Conservation (phyloP, 2,888 invertebrate species). For the Platycnemis pennipes region DNA sequence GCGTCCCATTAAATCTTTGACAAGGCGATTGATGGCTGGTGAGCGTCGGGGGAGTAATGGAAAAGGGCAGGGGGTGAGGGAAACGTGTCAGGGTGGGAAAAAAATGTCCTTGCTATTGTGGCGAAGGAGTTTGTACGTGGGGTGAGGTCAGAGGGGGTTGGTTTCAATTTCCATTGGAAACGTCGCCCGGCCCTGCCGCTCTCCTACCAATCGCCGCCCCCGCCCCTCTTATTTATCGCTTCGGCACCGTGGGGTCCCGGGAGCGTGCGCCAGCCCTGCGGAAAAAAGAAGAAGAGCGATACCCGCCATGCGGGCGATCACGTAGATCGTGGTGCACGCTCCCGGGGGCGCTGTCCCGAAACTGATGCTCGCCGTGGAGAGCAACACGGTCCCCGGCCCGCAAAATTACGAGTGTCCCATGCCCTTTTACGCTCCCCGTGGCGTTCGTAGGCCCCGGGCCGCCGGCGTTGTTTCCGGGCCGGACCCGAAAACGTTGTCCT, state of each 20-base stretch:
- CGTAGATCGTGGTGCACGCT: background rate
- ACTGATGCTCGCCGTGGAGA: background rate
- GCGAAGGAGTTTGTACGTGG: background rate
- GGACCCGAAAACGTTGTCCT: background rate
- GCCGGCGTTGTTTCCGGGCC: background rate
- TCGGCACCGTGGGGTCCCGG: background rate
- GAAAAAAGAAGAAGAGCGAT: background rate
- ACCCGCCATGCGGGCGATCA: background rate
- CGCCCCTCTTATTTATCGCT: background rate
- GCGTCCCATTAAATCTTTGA: slow-evolving; percentile 31
- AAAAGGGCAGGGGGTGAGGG: background rate
- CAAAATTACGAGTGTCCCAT: background rate
- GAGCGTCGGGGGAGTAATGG: background rate
- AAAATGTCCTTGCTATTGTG: slow-evolving; percentile 42
- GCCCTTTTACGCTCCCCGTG: too few relatives aligned
- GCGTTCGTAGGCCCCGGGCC: background rate
- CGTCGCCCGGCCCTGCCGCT: too few relatives aligned
- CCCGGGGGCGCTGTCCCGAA: background rate
- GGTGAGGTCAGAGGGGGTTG: background rate
- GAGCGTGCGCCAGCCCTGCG: background rate
- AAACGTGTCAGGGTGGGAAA: background rate
- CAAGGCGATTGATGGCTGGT: background rate
- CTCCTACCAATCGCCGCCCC: background rate
- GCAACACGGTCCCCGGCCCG: background rate
- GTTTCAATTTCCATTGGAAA: slow-evolving; percentile 57